Percentiles rank a stretch among this genome's conserved stretches.
phyloP scores from a whole-genome alignment of 2,113 vertebrate genomes.

The Sprattus sprattus region DNA sequence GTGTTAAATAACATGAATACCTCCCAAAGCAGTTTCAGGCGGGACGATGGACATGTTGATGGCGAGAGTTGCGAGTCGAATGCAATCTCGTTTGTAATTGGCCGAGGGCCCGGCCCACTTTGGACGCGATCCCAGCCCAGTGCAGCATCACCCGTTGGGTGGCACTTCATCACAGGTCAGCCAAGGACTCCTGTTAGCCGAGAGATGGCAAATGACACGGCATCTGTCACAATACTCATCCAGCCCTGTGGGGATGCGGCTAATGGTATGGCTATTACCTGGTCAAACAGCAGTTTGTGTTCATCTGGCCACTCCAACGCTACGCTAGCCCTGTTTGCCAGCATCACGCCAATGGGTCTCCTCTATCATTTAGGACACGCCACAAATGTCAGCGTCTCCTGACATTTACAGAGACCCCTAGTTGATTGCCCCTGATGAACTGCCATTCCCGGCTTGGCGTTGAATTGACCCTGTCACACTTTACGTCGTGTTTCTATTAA shows the following conservation, averaged over 20 bases:
- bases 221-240: slow-evolving; percentile 47
- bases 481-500: not conserved
- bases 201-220: slow-evolving; percentile 30
- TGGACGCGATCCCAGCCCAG: slow-evolving; percentile 28
- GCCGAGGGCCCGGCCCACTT: not conserved
- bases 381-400: slow-evolving; percentile 1
- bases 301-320: not conserved
- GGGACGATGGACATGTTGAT: not conserved
- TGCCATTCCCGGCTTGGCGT: not conserved
- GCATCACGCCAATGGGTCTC: not conserved
- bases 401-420: not conserved
- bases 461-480: not conserved
- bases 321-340: not conserved
- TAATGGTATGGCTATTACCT: slow-evolving; percentile 18
- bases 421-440: not conserved
- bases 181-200: slow-evolving; percentile 7
- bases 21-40: not conserved
- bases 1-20: not conserved
- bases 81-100: not conserved
- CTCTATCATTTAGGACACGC: not conserved
- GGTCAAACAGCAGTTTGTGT: not conserved
- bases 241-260: slow-evolving; percentile 41
- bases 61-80: not conserved
- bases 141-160: slow-evolving; percentile 41
- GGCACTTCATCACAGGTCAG: slow-evolving; percentile 42